phyloP scores from a whole-genome alignment of 2,888 invertebrate species.

The Lasioglossum leucozonium region DNA sequence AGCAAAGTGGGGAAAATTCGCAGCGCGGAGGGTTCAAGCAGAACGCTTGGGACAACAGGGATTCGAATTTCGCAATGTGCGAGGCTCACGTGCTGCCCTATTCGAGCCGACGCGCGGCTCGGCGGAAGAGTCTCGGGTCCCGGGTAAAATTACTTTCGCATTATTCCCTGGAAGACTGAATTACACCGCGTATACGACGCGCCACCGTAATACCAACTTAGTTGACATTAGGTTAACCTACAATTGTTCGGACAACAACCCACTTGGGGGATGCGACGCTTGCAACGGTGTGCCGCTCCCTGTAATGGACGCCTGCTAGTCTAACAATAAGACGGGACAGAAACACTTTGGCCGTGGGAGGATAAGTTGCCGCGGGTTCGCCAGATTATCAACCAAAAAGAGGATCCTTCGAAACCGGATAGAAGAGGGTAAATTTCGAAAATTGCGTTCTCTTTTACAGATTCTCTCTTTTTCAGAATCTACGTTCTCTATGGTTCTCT shows the following conservation, averaged over 20 bases:
- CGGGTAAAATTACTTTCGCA: slow-evolving; percentile 13
- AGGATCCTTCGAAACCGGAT: slow-evolving; percentile 7
- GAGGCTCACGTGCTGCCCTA: neutral
- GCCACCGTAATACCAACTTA: slow-evolving; percentile 25
- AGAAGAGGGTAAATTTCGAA: slow-evolving; percentile 19
- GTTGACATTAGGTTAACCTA: slow-evolving; percentile 48
- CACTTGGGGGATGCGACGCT: slow-evolving; percentile 40
- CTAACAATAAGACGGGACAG: slow-evolving; percentile 25
- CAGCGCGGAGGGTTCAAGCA: neutral
- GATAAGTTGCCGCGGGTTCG: slow-evolving; percentile 24
- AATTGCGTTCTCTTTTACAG: slow-evolving; percentile 10
- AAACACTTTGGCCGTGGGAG: slow-evolving; percentile 22
- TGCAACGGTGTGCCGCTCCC: neutral
- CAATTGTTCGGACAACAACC: slow-evolving; percentile 45
- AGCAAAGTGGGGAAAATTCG: neutral
- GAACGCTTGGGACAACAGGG: neutral
- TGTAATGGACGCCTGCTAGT: slow-evolving; percentile 13
- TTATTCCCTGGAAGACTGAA: neutral
- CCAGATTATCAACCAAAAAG: slow-evolving; percentile 30
- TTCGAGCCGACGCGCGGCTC: too few relatives aligned
- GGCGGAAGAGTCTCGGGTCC: neutral
- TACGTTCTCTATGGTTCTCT: neutral
- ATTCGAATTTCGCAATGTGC: neutral
- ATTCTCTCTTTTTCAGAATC: neutral
- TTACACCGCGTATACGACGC: slow-evolving; percentile 15